phyloP scores from a whole-genome alignment of 2,888 invertebrate genomes.

The Ganaspis brasiliensis region DNA sequence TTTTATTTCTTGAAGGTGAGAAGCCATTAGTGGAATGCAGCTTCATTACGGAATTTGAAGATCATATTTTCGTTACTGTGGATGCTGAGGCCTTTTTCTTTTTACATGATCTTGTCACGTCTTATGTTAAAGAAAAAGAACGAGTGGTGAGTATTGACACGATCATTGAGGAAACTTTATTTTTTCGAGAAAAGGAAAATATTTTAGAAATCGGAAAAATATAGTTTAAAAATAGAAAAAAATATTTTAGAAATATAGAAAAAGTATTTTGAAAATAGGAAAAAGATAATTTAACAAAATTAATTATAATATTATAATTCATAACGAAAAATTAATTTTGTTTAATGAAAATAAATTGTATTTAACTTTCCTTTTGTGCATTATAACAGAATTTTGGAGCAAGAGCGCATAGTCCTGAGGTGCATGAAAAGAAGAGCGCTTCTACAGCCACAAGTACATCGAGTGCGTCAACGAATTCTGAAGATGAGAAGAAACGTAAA shows the following conservation, averaged over 20 bases:
- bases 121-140: slow-evolving; percentile 97
- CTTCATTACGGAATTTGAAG: slow-evolving; percentile 99
- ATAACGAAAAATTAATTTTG: too few relatives aligned
- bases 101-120: slow-evolving; percentile 97
- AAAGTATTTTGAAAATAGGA: too few relatives aligned
- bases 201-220: too few relatives aligned
- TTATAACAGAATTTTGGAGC: slow-evolving; percentile 56
- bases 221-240: too few relatives aligned
- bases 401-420: slow-evolving; percentile 80
- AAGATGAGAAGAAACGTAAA: slow-evolving; percentile 79
- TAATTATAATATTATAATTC: too few relatives aligned
- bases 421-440: slow-evolving; percentile 70
- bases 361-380: too few relatives aligned
- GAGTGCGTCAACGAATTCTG: slow-evolving; percentile 67
- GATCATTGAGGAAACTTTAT: slow-evolving; percentile 20
- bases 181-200: not conserved
- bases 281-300: too few relatives aligned
- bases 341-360: too few relatives aligned
- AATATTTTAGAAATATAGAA: too few relatives aligned
- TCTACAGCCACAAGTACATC: slow-evolving; percentile 64
- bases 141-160: slow-evolving; percentile 85
- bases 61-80: slow-evolving; percentile 98
- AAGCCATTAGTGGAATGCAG: slow-evolving; percentile 97
- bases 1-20: slow-evolving; percentile 81
- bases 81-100: slow-evolving; percentile 99